Evolutionary conservation across 1,140 invertebrate genomes (phyloP).

Genomic region (Archivesica marissinica): DNA sequence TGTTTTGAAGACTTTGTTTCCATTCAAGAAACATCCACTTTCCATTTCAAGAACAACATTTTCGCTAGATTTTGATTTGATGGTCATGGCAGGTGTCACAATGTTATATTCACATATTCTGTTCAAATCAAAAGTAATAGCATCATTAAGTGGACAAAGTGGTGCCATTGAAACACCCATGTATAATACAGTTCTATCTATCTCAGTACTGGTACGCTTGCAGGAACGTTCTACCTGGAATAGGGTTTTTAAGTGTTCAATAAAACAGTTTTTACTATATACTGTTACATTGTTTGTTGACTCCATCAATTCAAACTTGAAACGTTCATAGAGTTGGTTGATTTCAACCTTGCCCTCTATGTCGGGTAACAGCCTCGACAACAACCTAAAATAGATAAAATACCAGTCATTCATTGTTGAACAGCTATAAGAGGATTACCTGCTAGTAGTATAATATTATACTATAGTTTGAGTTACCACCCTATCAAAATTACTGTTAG

Average conservation of each 20-base stretch:
- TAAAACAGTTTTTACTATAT: not conserved
- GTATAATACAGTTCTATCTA: too few species aligned
- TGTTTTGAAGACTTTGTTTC: not conserved
- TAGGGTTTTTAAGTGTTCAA: not conserved
- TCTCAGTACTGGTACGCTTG: too few species aligned
- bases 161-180: too few species aligned
- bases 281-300: not conserved
- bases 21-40: not conserved
- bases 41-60: not conserved
- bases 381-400: not conserved
- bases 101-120: too few species aligned
- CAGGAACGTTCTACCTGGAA: too few species aligned
- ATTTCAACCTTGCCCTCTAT: slow-evolving; percentile 11
- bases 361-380: not conserved
- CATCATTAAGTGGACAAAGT: too few species aligned
- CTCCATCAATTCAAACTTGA: slow-evolving; percentile 2
- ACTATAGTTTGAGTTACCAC: not conserved
- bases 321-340: slow-evolving; percentile 22
- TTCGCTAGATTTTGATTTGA: not conserved
- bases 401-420: not conserved
- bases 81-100: not conserved
- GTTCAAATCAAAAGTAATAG: too few species aligned
- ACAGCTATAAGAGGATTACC: too few species aligned
- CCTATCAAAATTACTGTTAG: not conserved
- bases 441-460: too few species aligned